Evolutionary conservation across 2,113 vertebrate species (phyloP).

Genomic region (Cynopterus brachyotis): DNA sequence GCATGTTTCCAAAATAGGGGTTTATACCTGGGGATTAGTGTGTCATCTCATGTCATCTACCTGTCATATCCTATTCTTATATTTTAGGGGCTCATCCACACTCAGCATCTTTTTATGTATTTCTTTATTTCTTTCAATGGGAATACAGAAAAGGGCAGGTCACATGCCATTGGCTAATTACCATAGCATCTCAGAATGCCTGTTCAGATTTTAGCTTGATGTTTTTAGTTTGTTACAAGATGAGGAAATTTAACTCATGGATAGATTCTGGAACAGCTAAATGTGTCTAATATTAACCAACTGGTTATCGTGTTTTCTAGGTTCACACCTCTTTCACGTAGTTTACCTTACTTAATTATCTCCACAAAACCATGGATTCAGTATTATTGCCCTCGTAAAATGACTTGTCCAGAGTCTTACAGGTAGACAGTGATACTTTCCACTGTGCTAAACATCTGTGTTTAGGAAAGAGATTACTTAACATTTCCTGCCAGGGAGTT

Average conservation of each 20-base stretch:
- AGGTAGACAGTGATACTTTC: neutral
- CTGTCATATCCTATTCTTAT: neutral
- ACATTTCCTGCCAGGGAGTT: neutral
- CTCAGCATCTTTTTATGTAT: neutral
- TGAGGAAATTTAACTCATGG: neutral
- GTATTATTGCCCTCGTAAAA: neutral
- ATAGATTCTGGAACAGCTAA: neutral
- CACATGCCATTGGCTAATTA: neutral
- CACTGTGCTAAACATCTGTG: neutral
- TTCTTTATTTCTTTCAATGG: neutral
- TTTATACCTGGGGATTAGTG: neutral
- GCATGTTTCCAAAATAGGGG: neutral
- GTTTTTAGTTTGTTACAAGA: conserved; percentile 7
- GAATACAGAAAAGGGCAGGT: neutral
- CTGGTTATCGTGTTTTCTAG: neutral
- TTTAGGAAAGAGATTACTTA: neutral
- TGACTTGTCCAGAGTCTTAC: neutral
- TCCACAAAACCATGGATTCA: neutral
- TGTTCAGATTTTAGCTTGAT: neutral
- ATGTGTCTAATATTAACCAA: neutral
- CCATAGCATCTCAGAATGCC: neutral
- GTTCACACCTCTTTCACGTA: neutral
- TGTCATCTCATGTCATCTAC: fast-evolving
- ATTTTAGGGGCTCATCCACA: neutral
- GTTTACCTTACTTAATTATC: neutral